These are phyloP conservation scores for Falco novaeseelandiae DNA, from an alignment of 2,797 vertebrate genomes.

Conservation along the genomic window DNA sequence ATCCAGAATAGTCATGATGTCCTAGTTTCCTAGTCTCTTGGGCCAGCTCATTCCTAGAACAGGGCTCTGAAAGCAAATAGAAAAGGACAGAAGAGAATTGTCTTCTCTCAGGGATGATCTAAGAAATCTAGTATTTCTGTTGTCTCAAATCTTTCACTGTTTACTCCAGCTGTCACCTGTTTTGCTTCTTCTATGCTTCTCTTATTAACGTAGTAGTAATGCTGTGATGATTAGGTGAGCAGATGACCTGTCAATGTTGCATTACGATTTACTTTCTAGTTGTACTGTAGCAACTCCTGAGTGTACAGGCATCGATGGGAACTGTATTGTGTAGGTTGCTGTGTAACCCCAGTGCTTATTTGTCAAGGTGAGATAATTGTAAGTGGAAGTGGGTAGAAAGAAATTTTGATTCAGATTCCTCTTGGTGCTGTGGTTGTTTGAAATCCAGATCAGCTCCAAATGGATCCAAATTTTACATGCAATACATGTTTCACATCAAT, in stretches of 20 bases:
- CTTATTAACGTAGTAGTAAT: background rate
- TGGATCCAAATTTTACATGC: background rate
- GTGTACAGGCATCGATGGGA: background rate
- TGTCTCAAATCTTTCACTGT: background rate
- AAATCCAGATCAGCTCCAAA: background rate
- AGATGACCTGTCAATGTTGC: background rate
- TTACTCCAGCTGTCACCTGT: background rate
- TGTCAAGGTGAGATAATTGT: background rate
- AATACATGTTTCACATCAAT: background rate
- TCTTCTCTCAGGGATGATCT: background rate
- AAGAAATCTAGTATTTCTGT: background rate
- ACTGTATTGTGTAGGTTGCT: background rate
- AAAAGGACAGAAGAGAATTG: background rate
- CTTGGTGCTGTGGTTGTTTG: background rate
- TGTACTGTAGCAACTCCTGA: background rate
- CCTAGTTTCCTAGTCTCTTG: conserved; percentile 3
- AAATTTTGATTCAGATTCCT: background rate
- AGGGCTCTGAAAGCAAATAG: conserved; percentile 19
- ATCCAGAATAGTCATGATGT: background rate
- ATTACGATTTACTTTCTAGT: background rate
- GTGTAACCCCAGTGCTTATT: background rate
- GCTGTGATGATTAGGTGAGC: background rate
- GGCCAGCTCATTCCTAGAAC: conserved; percentile 30
- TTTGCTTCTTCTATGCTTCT: background rate
- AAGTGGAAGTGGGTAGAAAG: background rate